Percentiles rank a stretch among this genome's conserved stretches.
These are phyloP conservation scores for Ophion costatus DNA, from an alignment of 2,888 invertebrate genomes.

Conservation along the genomic window DNA sequence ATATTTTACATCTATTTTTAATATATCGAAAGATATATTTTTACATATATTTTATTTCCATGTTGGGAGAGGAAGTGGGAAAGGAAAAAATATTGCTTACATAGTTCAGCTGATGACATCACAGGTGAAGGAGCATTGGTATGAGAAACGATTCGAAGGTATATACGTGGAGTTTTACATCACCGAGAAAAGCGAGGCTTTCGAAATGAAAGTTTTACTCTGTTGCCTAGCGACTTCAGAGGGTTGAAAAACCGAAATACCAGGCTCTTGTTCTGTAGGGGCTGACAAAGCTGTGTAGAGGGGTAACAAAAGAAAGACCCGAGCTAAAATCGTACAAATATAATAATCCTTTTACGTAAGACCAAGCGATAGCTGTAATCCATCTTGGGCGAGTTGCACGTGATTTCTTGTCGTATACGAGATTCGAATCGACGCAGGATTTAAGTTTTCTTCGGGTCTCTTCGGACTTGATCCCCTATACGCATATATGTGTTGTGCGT, in stretches of 20 bases:
- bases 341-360: constrained; percentile 47
- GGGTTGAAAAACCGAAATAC: neutral
- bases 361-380: constrained; percentile 42
- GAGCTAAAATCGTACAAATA: constrained; percentile 42
- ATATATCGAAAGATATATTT: too few relatives aligned
- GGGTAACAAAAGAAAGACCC: neutral
- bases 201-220: neutral
- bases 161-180: neutral
- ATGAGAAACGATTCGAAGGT: too few relatives aligned
- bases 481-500: too few relatives aligned
- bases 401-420: constrained; percentile 43
- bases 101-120: too few relatives aligned
- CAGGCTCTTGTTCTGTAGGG: neutral
- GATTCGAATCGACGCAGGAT: constrained; percentile 51
- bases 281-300: neutral
- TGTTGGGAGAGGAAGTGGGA: too few relatives aligned
- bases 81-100: too few relatives aligned
- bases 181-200: neutral
- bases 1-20: too few relatives aligned
- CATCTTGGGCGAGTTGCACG: constrained; percentile 46
- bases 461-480: constrained; percentile 37
- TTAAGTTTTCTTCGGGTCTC: constrained; percentile 52
- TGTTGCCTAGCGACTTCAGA: neutral
- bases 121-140: too few relatives aligned
- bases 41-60: too few relatives aligned